Percentiles rank a stretch among this genome's conserved stretches.
These are phyloP conservation scores for Heliconius congener DNA, from an alignment of 1,140 invertebrate species.

Conservation along the genomic window DNA sequence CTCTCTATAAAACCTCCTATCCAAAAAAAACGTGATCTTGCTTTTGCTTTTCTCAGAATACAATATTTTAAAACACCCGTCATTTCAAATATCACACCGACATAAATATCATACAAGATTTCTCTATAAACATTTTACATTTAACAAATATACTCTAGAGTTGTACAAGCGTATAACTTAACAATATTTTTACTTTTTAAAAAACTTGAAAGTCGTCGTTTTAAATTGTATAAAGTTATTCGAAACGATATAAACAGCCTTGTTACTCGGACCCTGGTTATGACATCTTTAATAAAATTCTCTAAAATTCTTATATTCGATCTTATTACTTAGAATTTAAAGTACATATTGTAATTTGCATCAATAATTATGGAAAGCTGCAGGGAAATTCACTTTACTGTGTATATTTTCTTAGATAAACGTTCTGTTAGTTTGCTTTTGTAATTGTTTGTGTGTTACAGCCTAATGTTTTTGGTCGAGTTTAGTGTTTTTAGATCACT, in stretches of 20 bases:
- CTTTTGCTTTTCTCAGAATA: too few species aligned
- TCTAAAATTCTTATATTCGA: slow-evolving; percentile 8
- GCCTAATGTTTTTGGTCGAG: too few species aligned
- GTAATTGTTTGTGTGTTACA: background rate
- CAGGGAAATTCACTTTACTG: slow-evolving; percentile 19
- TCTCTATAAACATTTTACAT: slow-evolving; percentile 12
- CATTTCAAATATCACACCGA: background rate
- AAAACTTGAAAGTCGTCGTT: slow-evolving; percentile 16
- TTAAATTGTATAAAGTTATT: slow-evolving; percentile 26
- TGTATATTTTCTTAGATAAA: slow-evolving; percentile 29
- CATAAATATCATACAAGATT: background rate
- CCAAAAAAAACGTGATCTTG: too few species aligned
- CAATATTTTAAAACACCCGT: too few species aligned
- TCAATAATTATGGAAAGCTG: slow-evolving; percentile 24
- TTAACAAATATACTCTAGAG: background rate
- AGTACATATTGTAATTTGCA: slow-evolving; percentile 24
- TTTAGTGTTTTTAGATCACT: too few species aligned
- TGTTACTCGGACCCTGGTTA: slow-evolving; percentile 35
- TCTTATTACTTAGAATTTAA: slow-evolving; percentile 7
- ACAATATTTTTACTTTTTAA: slow-evolving; percentile 10
- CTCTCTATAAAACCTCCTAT: too few species aligned
- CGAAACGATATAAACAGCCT: slow-evolving; percentile 30
- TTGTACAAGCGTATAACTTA: slow-evolving; percentile 10
- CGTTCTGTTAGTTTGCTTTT: slow-evolving; percentile 11
- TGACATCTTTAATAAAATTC: slow-evolving; percentile 37